Conservation (phyloP, 2,113 vertebrate genomes). For the Phoxinus phoxinus region DNA sequence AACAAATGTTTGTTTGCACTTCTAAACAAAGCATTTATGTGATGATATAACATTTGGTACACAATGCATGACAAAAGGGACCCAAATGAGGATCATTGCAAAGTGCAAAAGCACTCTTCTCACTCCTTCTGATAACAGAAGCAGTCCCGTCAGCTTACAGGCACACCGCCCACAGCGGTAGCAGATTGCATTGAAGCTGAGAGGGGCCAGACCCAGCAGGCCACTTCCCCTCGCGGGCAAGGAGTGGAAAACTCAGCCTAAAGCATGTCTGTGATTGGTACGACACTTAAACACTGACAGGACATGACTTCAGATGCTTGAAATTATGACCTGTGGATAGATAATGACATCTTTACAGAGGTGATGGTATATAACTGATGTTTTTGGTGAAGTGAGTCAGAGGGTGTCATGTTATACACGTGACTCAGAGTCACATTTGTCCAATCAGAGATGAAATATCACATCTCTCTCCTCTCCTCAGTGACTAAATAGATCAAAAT, state of each 20-base stretch:
- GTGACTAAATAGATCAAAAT: constrained; percentile 54
- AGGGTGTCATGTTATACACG: neutral
- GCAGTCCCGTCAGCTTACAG: constrained; percentile 34
- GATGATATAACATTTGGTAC: neutral
- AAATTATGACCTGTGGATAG: constrained; percentile 10
- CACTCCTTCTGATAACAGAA: constrained; percentile 25
- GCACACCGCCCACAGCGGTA: constrained; percentile 56
- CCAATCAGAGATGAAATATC: constrained; percentile 41
- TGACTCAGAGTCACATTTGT: neutral
- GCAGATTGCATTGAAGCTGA: constrained; percentile 69
- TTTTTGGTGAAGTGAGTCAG: neutral
- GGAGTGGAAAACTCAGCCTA: constrained; percentile 52
- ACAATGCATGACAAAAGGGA: neutral
- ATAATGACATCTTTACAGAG: neutral
- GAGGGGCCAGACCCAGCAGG: constrained; percentile 71
- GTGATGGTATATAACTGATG: neutral
- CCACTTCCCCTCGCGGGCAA: constrained; percentile 70
- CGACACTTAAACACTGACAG: neutral
- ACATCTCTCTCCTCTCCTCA: neutral
- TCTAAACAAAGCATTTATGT: neutral
- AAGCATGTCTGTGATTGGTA: constrained; percentile 24
- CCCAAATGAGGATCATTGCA: neutral
- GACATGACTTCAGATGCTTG: neutral
- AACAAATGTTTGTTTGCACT: neutral
- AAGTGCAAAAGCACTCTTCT: neutral